Conservation (phyloP, 2,888 invertebrate species). For the Rambutsinella grinnellia region DNA sequence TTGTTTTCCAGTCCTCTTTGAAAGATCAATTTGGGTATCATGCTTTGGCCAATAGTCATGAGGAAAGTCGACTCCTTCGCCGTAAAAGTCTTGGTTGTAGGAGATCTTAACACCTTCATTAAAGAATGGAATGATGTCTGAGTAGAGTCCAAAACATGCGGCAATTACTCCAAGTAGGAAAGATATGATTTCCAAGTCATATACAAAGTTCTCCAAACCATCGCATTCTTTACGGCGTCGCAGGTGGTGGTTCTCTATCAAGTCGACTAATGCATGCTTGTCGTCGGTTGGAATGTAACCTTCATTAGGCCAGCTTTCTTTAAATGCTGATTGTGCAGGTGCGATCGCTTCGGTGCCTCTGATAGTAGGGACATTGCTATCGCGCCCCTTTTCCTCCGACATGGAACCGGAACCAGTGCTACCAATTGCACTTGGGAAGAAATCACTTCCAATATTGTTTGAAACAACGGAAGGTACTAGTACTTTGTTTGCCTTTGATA, state of each 20-base stretch:
- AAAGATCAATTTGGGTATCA: no score
- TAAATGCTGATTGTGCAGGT: no score
- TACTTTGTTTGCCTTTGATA: no score
- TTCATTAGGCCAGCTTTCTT: no score
- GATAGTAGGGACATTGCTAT: no score
- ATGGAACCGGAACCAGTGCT: no score
- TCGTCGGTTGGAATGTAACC: constrained; percentile 23
- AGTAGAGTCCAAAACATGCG: constrained; percentile 6
- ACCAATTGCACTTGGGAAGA: background rate
- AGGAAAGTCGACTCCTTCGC: constrained; percentile 26
- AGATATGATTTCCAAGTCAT: constrained; percentile 27
- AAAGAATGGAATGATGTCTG: constrained; percentile 27
- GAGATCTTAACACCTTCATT: constrained; percentile 22
- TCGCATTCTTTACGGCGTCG: constrained; percentile 24
- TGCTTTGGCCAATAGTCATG: constrained; percentile 24
- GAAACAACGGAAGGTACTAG: no score
- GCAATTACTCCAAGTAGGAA: constrained; percentile 11
- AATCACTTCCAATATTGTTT: constrained; percentile 10
- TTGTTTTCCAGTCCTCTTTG: no score
- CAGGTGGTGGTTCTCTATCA: constrained; percentile 13
- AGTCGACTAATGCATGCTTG: background rate
- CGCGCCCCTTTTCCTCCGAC: no score
- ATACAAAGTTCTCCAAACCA: constrained; percentile 29
- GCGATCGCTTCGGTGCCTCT: no score
- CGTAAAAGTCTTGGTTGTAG: constrained; percentile 12